These are phyloP conservation scores for Sesia bembeciformis DNA, from an alignment of 2,888 invertebrate genomes.

Conservation along the genomic window DNA sequence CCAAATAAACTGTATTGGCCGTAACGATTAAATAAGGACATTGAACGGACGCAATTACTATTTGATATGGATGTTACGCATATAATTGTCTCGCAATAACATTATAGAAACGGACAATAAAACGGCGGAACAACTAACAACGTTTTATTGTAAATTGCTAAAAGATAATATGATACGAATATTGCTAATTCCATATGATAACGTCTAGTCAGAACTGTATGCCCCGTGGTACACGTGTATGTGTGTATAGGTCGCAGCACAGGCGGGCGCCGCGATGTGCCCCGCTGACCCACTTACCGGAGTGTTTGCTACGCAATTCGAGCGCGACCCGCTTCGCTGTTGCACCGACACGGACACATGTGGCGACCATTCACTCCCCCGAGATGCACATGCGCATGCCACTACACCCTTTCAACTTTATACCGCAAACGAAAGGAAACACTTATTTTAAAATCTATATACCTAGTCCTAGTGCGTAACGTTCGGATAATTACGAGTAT, in stretches of 20 bases:
- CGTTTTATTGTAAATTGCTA: too few relatives aligned
- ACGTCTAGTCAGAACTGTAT: not conserved
- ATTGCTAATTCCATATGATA: too few relatives aligned
- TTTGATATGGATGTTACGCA: too few relatives aligned
- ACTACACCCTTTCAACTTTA: slow-evolving; percentile 10
- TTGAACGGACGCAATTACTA: not conserved
- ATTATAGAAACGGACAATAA: too few relatives aligned
- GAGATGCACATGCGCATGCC: slow-evolving; percentile 8
- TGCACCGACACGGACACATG: slow-evolving; percentile 4
- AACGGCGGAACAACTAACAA: too few relatives aligned
- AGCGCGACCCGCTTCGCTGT: slow-evolving; percentile 50
- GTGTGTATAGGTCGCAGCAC: slow-evolving; percentile 18
- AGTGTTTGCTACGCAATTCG: slow-evolving; percentile 65
- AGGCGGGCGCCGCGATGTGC: slow-evolving; percentile 41
- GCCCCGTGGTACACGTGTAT: not conserved
- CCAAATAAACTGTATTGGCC: slow-evolving; percentile 26
- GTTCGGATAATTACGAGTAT: too few relatives aligned
- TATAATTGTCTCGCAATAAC: too few relatives aligned
- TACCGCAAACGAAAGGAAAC: too few relatives aligned
- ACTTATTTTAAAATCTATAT: too few relatives aligned
- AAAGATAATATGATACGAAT: too few relatives aligned
- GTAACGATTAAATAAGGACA: not conserved
- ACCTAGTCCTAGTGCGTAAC: too few relatives aligned
- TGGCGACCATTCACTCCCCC: slow-evolving; percentile 2
- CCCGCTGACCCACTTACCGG: slow-evolving; percentile 67